Base-by-base conservation (phyloP, 2,113 vertebrate genomes). In the Carlito syrichta region DNA sequence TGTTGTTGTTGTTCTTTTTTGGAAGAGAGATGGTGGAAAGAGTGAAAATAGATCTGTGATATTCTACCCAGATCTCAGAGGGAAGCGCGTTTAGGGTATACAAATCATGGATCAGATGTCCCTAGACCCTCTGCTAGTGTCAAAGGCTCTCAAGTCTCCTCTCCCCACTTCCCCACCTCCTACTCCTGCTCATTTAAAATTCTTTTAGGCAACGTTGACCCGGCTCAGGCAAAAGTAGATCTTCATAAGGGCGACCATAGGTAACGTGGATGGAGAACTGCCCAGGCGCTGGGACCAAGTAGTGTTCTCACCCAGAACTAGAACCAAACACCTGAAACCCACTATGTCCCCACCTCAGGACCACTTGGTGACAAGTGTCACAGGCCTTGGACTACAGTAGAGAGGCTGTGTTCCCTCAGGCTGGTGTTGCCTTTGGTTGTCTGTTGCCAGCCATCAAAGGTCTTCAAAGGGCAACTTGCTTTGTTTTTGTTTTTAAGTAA, bases 11-110 rank as follows among this genome's bases (percentile, higher is more conserved):
- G n/a, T n/a, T n/a, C n/a, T 30, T 40, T 93, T 86, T 62, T 69
- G 78, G 84, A 94, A 73, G 63, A 60, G 83, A 23, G 25, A 2
- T 23, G 58, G 90, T 73, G 90, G 94, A 95, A 95, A 92, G 76
- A 90, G 66, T 54, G 94, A 90, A 96, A 92, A 48, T 2, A 20
- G 94, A 94, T 48, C 92, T 52, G 74, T 73, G 71, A 73, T 35
- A 45, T 16, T 82, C 85, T 69, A 87, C 66, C 32, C 63, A 6
- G 94, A 66, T 40, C 82, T 69, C 68, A 40, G 82, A 71, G 71
- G 52, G 60, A 54, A 54, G 9, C 22, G 4, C 0, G 73, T 40
- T 13, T 43, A 23, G 83, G 86, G 54, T 52, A 0, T 8, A 14
- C 20, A 1, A 56, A 30, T 27, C 35, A 6, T 0, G 0, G 6